Percentiles rank a stretch among this genome's conserved stretches.
Evolutionary conservation across 2,113 vertebrate genomes (phyloP).

Genomic region (Pseudorectes ferrugineus): DNA sequence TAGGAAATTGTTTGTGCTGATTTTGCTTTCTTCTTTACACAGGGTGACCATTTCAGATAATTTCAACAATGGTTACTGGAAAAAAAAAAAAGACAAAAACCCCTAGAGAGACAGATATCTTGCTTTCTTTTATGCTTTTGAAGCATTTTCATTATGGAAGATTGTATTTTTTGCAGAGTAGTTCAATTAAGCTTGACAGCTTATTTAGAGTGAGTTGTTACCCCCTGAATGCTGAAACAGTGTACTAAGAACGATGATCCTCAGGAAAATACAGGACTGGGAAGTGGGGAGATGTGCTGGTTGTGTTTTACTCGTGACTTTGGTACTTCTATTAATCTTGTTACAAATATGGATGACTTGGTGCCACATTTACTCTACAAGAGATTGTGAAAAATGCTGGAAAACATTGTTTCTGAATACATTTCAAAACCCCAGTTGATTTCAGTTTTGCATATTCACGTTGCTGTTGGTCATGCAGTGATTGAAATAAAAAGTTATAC

Average conservation of each 20-base stretch:
- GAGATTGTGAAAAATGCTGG: not conserved
- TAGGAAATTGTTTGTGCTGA: not conserved
- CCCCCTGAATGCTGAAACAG: not conserved
- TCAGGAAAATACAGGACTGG: not conserved
- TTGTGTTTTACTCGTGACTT: not conserved
- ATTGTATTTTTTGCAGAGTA: not conserved
- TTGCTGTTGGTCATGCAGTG: not conserved
- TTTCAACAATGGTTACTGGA: not conserved
- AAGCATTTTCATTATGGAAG: not conserved
- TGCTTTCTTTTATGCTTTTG: not conserved
- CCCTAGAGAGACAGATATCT: not conserved
- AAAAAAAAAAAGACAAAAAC: not conserved
- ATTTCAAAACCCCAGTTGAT: fast-evolving
- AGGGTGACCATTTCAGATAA: not conserved
- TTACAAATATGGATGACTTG: not conserved
- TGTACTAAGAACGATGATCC: not conserved
- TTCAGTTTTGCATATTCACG: not conserved
- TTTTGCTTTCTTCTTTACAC: not conserved
- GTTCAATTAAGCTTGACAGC: not conserved
- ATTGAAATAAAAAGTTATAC: not conserved
- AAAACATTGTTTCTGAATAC: not conserved
- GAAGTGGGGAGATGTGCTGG: not conserved
- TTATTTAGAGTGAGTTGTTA: not conserved
- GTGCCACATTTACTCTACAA: not conserved
- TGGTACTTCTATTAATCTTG: not conserved